Percentiles rank a stretch among this genome's conserved stretches.
Evolutionary conservation across 53 echinoderm and acorn worm species (phyloP).

Genomic region (Actinopyga echinites): DNA sequence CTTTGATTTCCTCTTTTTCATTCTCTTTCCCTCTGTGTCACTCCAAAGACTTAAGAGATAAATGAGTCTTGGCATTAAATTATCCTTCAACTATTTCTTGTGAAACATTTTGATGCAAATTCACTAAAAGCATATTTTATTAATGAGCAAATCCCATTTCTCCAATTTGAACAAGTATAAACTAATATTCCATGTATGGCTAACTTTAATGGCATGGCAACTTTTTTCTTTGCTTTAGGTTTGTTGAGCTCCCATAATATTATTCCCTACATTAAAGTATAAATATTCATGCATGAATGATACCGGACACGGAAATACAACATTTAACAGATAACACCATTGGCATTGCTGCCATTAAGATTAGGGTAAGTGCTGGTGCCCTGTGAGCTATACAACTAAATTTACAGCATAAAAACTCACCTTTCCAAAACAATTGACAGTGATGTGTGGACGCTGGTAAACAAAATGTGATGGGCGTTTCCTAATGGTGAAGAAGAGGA

Average conservation of each 20-base stretch:
- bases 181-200: background rate
- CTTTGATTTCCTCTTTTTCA: no score
- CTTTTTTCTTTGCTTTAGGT: background rate
- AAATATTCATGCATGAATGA: background rate
- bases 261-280: background rate
- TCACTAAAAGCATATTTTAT: no score
- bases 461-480: conserved; percentile 19
- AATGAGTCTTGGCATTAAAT: no score
- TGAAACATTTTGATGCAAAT: no score
- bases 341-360: no score
- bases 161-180: background rate
- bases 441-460: conserved; percentile 27
- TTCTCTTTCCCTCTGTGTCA: no score
- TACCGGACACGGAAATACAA: background rate
- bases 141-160: no score
- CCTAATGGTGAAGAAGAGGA: background rate
- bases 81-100: no score
- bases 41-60: no score
- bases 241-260: background rate
- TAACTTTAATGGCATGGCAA: background rate
- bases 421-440: conserved; percentile 11
- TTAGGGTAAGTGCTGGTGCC: no score
- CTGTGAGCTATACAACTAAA: no score
- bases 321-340: no score
- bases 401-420: background rate